These are phyloP conservation scores for Eupelmus urozonus DNA, from an alignment of 2,888 invertebrate species.

Conservation along the genomic window DNA sequence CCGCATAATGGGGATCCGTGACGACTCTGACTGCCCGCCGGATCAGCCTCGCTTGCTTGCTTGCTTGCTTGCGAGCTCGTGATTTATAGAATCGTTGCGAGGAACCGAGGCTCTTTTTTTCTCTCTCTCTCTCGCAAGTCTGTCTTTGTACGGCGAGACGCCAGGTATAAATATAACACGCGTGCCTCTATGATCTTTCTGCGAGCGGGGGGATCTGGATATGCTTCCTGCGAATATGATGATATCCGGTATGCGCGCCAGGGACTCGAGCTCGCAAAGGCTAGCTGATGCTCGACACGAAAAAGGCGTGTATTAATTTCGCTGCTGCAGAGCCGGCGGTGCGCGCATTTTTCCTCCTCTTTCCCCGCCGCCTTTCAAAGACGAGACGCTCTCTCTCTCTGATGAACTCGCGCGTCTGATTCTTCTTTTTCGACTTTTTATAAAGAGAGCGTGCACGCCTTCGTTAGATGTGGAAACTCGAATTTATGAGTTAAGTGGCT, in stretches of 20 bases:
- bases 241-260: background rate
- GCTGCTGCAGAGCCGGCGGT: background rate
- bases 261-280: too few species aligned
- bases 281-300: constrained; percentile 21
- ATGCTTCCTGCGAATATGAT: background rate
- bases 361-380: background rate
- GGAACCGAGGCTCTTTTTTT: background rate
- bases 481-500: background rate
- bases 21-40: constrained; percentile 25
- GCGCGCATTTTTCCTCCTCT: background rate
- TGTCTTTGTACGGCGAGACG: background rate
- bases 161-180: background rate
- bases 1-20: constrained; percentile 22
- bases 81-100: constrained; percentile 21
- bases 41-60: constrained; percentile 17
- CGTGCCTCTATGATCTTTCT: background rate
- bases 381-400: background rate
- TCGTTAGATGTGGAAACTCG: background rate
- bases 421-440: background rate
- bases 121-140: background rate
- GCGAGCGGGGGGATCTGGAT: too few species aligned
- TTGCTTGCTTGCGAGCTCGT: background rate
- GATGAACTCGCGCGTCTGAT: background rate
- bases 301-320: constrained; percentile 40
- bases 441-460: too few species aligned